Evolutionary conservation across 2,797 vertebrate species (phyloP), one percentile per base, ranked within the genome.

Genomic region (Neosilurus hyrtlii): DNA sequence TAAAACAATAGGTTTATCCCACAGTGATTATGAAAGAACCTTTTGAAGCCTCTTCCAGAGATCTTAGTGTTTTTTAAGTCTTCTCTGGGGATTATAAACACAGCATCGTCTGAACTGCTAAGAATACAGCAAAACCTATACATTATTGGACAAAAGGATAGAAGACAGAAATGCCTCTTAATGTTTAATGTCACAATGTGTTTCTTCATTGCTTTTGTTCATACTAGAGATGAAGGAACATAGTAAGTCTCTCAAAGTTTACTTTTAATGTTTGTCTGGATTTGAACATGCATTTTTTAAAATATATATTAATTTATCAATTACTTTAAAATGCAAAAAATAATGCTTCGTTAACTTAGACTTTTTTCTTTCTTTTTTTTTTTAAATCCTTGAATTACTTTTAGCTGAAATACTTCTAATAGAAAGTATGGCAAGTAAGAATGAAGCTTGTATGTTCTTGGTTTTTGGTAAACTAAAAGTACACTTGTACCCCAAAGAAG

Each of bases 11-110:
- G 43, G 43, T 43, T 43, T 26, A 49, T 26, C 15, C 0, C 12
- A 62, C 3, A 78, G 26, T 51, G 3, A 49, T n/a, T 24, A 51
- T 9, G 9, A 62, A 77, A 1, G 22, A 77, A 63, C 37, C 2
- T 62, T n/a, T 18, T 51, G 3, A 62, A 72, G 30, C 1, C 1
- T 22, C 3, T n/a, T 51, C 8, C 12, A 73, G n/a, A 35, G 18
- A 26, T 59, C 5, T 26, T 72, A 62, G n/a, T 72, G 37, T 80
- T 56, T 56, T 43, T 43, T 51, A 54, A 35, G 49, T 26, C 67
- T 52, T 81, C 80, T 30, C 16, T 6, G 9, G n/a, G n/a, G 68
- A 15, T 16, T 71, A 59, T 61, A 49, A 71, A 71, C 26, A 81
- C 56, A 26, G n/a, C 22, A 49, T 9, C 43, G 22, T 62, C 57